Evolutionary conservation across 2,113 vertebrate genomes (phyloP).

Genomic region (Glaucomys volans): DNA sequence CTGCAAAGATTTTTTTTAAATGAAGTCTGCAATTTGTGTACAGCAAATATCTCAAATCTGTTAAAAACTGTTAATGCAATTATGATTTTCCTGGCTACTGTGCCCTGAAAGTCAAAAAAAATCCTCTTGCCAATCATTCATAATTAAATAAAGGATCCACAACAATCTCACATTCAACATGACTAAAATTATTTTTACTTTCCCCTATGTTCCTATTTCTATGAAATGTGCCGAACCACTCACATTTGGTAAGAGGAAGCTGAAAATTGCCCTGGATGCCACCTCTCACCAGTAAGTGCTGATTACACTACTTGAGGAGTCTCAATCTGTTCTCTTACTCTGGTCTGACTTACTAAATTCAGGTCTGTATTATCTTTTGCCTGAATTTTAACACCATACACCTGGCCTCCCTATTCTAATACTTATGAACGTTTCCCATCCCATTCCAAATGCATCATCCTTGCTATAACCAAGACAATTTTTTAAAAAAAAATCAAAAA

Average conservation of each 20-base stretch:
- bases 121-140: conserved; percentile 55
- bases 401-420: not conserved
- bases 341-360: not conserved
- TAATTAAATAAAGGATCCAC: conserved; percentile 65
- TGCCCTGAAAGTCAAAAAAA: conserved; percentile 61
- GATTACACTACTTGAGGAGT: not conserved
- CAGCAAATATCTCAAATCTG: conserved; percentile 58
- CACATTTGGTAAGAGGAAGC: not conserved
- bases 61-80: conserved; percentile 61
- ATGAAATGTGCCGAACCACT: not conserved
- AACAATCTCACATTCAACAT: conserved; percentile 50
- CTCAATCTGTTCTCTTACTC: not conserved
- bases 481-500: not conserved
- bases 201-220: not conserved
- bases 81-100: conserved; percentile 57
- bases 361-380: not conserved
- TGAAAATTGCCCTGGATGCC: not conserved
- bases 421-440: not conserved
- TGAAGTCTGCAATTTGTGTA: conserved; percentile 60
- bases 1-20: conserved; percentile 38
- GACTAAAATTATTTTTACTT: conserved; percentile 19
- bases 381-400: not conserved
- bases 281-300: not conserved
- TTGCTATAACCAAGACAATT: not conserved
- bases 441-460: not conserved